Percentiles rank a stretch among this genome's conserved stretches.
phyloP scores from a whole-genome alignment of 2,888 invertebrate species.

The Petrophora chlorosata region DNA sequence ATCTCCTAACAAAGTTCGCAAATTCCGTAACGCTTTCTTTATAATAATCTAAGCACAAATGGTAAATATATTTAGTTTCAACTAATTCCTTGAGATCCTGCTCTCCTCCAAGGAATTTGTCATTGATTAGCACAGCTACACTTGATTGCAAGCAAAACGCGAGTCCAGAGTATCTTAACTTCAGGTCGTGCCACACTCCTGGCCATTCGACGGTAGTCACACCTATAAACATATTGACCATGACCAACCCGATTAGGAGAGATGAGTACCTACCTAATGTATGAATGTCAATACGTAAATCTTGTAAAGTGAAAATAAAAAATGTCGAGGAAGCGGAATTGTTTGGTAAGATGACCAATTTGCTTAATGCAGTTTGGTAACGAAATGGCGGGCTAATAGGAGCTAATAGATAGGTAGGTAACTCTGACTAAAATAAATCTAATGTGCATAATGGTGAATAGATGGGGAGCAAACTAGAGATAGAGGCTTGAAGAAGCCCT shows the following conservation, averaged over 20 bases:
- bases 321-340: too few relatives aligned
- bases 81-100: conserved; percentile 72
- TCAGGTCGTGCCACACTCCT: conserved; percentile 59
- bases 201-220: conserved; percentile 72
- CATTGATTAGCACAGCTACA: conserved; percentile 78
- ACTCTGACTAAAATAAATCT: too few relatives aligned
- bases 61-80: conserved; percentile 69
- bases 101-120: conserved; percentile 79
- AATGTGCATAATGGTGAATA: too few relatives aligned
- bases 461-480: too few relatives aligned
- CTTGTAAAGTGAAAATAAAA: too few relatives aligned
- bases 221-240: conserved; percentile 51
- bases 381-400: too few relatives aligned
- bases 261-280: too few relatives aligned
- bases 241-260: conserved; percentile 3
- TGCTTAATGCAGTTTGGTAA: too few relatives aligned
- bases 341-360: too few relatives aligned
- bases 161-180: conserved; percentile 67
- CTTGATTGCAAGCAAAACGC: conserved; percentile 70
- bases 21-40: conserved; percentile 69
- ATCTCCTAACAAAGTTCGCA: conserved; percentile 64
- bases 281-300: too few relatives aligned
- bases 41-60: conserved; percentile 71
- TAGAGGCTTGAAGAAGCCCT: background rate
- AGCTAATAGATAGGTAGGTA: too few relatives aligned